Evolutionary conservation across 2,888 invertebrate genomes (phyloP).

Genomic region (Hesperia comma): DNA sequence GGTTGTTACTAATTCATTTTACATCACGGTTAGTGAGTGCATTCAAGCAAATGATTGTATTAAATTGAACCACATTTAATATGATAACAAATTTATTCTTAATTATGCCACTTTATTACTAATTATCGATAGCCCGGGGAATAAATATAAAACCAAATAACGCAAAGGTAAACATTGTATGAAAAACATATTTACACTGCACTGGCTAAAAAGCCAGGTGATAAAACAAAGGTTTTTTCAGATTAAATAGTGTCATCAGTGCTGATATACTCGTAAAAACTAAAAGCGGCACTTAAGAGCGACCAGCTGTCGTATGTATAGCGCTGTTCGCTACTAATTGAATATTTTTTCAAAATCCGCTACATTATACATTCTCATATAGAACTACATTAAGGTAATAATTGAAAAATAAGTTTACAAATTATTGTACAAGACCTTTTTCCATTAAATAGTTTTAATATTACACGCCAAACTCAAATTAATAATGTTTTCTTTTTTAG

Average conservation of each 20-base stretch:
- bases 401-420: no score
- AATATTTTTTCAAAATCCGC: background rate
- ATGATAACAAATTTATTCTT: conserved; percentile 39
- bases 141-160: conserved; percentile 27
- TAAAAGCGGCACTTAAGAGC: background rate
- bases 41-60: conserved; percentile 31
- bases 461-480: no score
- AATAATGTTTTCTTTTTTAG: no score
- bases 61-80: conserved; percentile 33
- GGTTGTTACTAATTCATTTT: background rate
- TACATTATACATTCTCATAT: no score
- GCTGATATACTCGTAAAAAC: background rate
- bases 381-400: no score
- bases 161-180: conserved; percentile 22
- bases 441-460: no score
- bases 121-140: conserved; percentile 36
- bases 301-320: background rate
- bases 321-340: background rate
- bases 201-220: background rate
- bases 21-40: background rate
- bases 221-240: background rate
- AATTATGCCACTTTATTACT: conserved; percentile 40
- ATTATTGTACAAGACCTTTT: no score
- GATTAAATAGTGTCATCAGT: background rate
- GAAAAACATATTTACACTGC: conserved; percentile 2